Percentiles rank a stretch among this genome's conserved stretches.
Conservation (phyloP, 2,797 vertebrate genomes). For the Naso thynnoides region DNA sequence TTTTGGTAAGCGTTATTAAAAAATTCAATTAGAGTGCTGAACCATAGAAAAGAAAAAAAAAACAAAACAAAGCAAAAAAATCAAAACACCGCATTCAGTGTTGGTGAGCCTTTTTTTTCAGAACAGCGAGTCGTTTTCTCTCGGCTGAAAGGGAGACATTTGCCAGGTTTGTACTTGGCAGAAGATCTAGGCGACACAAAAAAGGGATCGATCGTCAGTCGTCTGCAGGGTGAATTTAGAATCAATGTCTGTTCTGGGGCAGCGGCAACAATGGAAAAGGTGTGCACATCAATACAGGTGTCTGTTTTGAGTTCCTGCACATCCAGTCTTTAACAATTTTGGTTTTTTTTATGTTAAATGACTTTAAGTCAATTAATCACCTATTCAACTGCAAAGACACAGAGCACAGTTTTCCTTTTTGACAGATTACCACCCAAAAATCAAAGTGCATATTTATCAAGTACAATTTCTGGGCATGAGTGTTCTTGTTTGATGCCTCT, state of each 20-base stretch:
- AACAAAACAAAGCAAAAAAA: neutral
- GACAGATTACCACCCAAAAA: too few relatives aligned
- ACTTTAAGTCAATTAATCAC: conserved; percentile 24
- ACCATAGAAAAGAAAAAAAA: conserved; percentile 39
- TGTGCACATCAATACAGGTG: conserved; percentile 67
- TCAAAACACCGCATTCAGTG: conserved; percentile 36
- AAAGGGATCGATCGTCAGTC: conserved; percentile 69
- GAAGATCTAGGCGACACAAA: conserved; percentile 74
- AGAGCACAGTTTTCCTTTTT: too few relatives aligned
- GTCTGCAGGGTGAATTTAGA: conserved; percentile 72
- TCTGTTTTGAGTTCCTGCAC: conserved; percentile 65
- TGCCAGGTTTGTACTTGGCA: conserved; percentile 69
- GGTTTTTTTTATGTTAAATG: conserved; percentile 34
- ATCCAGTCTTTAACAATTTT: conserved; percentile 43
- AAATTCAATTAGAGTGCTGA: conserved; percentile 77
- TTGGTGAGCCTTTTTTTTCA: conserved; percentile 31
- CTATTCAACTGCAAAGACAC: conserved; percentile 6
- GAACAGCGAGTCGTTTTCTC: conserved; percentile 66
- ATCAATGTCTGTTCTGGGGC: conserved; percentile 72
- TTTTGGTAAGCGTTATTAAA: conserved; percentile 72
- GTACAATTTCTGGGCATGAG: neutral
- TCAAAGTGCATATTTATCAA: too few relatives aligned
- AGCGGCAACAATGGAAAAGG: conserved; percentile 63
- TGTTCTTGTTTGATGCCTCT: neutral
- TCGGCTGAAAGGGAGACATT: conserved; percentile 65